These are phyloP conservation scores for Drosophila athabasca DNA, from an alignment of 1,140 invertebrate species.

Conservation along the genomic window DNA sequence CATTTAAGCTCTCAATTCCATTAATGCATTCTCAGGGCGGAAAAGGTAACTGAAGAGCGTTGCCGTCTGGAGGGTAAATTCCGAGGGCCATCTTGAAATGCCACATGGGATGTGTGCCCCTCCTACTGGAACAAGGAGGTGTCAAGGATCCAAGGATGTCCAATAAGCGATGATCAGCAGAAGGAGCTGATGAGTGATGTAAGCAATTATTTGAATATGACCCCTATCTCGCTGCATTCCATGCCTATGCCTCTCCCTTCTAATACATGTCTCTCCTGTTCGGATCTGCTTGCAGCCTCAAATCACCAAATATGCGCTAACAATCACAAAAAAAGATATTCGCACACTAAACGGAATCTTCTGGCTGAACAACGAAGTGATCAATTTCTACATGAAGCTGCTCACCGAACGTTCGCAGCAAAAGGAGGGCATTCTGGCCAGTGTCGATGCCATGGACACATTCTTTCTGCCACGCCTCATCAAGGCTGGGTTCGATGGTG, in stretches of 20 bases:
- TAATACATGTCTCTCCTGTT: background rate
- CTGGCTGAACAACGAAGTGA: slow-evolving; percentile 99
- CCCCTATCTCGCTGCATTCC: no score
- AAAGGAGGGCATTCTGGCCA: slow-evolving; percentile 85
- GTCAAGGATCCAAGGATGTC: no score
- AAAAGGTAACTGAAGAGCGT: slow-evolving; percentile 21
- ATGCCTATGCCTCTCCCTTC: no score
- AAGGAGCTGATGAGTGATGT: slow-evolving; percentile 36
- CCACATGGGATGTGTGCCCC: slow-evolving; percentile 8
- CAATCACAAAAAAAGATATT: slow-evolving; percentile 86
- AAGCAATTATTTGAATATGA: background rate
- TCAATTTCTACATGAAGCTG: slow-evolving; percentile 83
- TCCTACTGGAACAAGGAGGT: no score
- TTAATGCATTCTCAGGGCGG: no score
- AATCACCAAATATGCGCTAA: no score
- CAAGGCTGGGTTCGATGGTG: slow-evolving; percentile 86
- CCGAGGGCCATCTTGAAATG: slow-evolving; percentile 23
- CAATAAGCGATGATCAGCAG: slow-evolving; percentile 25
- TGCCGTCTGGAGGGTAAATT: slow-evolving; percentile 26
- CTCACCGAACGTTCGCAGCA: slow-evolving; percentile 93
- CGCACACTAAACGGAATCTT: slow-evolving; percentile 91
- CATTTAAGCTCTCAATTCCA: background rate
- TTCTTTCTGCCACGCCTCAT: slow-evolving; percentile 97
- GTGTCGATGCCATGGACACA: slow-evolving; percentile 92
- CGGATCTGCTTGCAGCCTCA: background rate